Base-by-base conservation (phyloP, 2,797 vertebrate genomes). In the Schizopygopsis pylzovi region DNA sequence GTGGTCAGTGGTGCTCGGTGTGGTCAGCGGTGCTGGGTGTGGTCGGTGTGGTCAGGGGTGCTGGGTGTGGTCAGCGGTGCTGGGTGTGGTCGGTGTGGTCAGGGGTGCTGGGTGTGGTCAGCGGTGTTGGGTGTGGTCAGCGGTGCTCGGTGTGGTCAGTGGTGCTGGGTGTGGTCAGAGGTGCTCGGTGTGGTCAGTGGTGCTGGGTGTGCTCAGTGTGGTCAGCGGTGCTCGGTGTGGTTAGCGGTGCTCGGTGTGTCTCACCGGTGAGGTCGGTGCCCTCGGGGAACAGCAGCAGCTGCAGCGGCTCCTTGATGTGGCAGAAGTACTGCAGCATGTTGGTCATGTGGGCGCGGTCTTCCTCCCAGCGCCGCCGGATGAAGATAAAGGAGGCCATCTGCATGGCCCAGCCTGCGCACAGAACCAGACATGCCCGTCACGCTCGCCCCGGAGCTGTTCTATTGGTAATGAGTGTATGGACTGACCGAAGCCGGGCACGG, bases 201-300 rank as follows among this genome's bases (percentile, higher is more conserved):
- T 28, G 28, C 28, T 28, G 1, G 28, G 28, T 28, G 28, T 28
- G 28, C 28, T 28, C 1, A 1, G 28, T 28, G 28, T 28, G 28
- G 28, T 28, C 28, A 28, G 28, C 28, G 28, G 1, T 28, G 28
- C 28, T 28, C 1, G 28, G 28, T 28, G 28, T 28, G 28, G 28
- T 28, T 1, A 28, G 28, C 1, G 28, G 28, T 28, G 28, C 28
- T 28, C 28, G 28, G 28, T 28, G 28, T 28, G 28, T 28, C 91
- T 95, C 92, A 99, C 98, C 97, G 84, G 98, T 99, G 84, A 99
- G 97, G 93, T 99, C 98, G 33, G 98, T 99, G 91, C 98, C 98
- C 93, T 99, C 98, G 0, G 98, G 98, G 92, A 99, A 99, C 89
- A 99, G 94, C 52, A 99, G 97, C 85, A 99, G 97, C 90, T 99